A percentile compares a stretch with the other conserved stretches of the same genome.
Conservation (phyloP, 2,113 vertebrate species). For the Daubentonia madagascariensis region DNA sequence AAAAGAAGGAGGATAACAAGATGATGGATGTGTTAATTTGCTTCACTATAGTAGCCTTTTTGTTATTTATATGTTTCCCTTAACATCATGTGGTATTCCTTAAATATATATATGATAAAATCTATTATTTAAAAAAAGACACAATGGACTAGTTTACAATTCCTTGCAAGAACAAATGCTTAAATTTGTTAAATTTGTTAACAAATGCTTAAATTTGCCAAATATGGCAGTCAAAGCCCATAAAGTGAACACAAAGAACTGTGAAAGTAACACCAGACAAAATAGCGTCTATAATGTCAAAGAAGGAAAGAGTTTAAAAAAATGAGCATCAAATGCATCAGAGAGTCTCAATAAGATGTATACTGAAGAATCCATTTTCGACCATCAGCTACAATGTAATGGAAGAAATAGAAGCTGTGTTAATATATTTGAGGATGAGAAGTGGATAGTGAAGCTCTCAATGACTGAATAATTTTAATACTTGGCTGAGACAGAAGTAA, state of each 20-base stretch:
- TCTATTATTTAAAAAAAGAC: not conserved
- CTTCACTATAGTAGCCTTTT: not conserved
- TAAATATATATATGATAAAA: not conserved
- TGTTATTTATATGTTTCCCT: not conserved
- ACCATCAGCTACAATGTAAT: not conserved
- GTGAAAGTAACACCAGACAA: not conserved
- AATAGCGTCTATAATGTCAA: not conserved
- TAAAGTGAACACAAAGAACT: not conserved
- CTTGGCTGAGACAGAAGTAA: not conserved
- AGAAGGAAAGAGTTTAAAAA: not conserved
- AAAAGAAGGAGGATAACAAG: not conserved
- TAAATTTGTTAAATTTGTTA: no score
- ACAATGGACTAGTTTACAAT: not conserved
- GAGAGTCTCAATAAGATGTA: not conserved
- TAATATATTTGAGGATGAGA: not conserved
- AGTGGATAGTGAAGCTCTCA: not conserved
- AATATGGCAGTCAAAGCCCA: not conserved
- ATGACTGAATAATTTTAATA: not conserved
- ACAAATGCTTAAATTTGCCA: not conserved
- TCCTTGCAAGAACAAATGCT: not conserved
- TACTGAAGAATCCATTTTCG: not conserved
- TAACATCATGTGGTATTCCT: not conserved
- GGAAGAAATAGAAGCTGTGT: not conserved
- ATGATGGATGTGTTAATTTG: not conserved
- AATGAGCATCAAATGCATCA: not conserved